Percentiles rank a stretch among this genome's conserved stretches.
phyloP scores from a whole-genome alignment of 2,797 vertebrate genomes.

The Gorsachius magnificus region DNA sequence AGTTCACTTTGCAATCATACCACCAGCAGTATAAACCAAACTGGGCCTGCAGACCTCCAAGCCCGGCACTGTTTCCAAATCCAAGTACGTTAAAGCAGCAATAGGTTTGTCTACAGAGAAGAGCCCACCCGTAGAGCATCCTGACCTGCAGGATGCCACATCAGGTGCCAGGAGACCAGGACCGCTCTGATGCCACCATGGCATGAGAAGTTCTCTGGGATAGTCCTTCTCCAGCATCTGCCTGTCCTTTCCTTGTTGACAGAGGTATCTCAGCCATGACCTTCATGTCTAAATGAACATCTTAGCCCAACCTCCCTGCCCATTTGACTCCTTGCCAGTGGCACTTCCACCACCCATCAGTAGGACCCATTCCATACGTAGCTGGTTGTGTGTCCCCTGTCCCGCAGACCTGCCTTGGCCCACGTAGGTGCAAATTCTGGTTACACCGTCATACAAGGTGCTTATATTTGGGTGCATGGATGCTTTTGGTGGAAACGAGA shows the following conservation, averaged over 20 bases:
- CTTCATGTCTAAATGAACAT: not conserved
- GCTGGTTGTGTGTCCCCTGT: not conserved
- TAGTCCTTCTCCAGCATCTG: not conserved
- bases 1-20: not conserved
- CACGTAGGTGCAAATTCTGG: accelerated
- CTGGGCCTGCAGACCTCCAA: not conserved
- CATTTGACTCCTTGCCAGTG: not conserved
- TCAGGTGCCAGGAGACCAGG: not conserved
- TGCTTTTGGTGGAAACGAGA: not conserved
- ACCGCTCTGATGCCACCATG: accelerated
- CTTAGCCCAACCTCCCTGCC: not conserved
- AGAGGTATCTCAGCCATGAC: not conserved
- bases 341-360: no score
- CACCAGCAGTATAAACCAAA: not conserved
- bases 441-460: not conserved
- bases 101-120: not conserved
- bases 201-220: not conserved
- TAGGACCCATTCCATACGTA: not conserved
- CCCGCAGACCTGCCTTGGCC: not conserved
- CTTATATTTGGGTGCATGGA: accelerated
- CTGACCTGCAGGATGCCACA: accelerated
- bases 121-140: not conserved
- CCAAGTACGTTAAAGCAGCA: not conserved
- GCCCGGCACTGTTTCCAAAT: not conserved
- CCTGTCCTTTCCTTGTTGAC: not conserved